phyloP scores from a whole-genome alignment of 2,888 invertebrate species.

The Cistogaster globosa region DNA sequence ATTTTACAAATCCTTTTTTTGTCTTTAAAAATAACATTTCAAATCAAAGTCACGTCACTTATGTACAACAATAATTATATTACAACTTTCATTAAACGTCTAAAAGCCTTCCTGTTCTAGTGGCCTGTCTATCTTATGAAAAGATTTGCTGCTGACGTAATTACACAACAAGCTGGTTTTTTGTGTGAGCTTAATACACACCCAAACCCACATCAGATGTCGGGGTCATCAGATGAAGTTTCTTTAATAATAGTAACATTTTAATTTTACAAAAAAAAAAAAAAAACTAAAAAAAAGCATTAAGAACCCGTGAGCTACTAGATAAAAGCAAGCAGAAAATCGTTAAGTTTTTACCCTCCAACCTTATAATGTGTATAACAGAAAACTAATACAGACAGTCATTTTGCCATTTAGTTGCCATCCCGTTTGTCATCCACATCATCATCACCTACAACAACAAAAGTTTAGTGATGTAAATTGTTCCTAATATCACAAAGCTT shows the following conservation, averaged over 20 bases:
- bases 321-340: slow-evolving; percentile 12
- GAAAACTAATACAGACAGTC: not conserved
- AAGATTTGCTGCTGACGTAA: not conserved
- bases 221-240: not conserved
- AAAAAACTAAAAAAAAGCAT: not conserved
- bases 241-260: slow-evolving; percentile 14
- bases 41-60: slow-evolving; percentile 41
- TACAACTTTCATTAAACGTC: slow-evolving; percentile 34
- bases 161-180: not conserved
- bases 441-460: slow-evolving; percentile 12
- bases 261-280: slow-evolving; percentile 19
- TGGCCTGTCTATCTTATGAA: not conserved
- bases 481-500: slow-evolving; percentile 6
- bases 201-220: not conserved
- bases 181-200: not conserved
- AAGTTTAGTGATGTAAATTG: slow-evolving; percentile 20
- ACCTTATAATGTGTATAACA: not conserved
- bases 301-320: not conserved
- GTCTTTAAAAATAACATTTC: not conserved
- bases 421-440: not conserved
- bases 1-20: slow-evolving; percentile 14
- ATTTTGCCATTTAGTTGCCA: too few relatives aligned
- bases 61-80: slow-evolving; percentile 33
- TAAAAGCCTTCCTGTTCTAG: not conserved
- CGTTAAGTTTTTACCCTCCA: slow-evolving; percentile 8